Evolutionary conservation across 1,140 invertebrate species (phyloP), one percentile per base, ranked within the genome.

Genomic region (Danaus melanippus): DNA sequence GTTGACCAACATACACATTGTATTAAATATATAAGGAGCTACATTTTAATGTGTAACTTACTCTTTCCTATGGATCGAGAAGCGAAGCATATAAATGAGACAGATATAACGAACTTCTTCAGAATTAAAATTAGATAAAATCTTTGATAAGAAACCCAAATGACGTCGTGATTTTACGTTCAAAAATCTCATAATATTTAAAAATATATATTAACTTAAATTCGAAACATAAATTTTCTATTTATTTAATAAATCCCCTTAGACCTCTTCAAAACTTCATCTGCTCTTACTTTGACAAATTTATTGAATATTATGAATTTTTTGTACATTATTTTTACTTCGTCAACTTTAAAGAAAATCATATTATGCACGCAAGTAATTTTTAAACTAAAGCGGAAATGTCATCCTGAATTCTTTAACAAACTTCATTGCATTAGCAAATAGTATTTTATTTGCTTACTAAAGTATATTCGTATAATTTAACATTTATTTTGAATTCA

Each of bases 401-500:
- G 56, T 62, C 60, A 56, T 50, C 42, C 39, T 49, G 47, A 44
- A 46, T 42, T 48, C 53, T 56, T 55, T 47, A 55, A n/a, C 46
- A 15, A 50, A 56, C 47, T 56, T 56, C 42, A 45, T 40, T 32
- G 52, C 21, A 56, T 40, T 51, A 57, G 12, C 49, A 49, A 50
- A 46, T 46, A 51, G 46, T 49, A 50, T 10, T 57, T 51, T 32
- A 32, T 32, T 57, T 43, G 47, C 51, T 42, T 56, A 44, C 50
- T 42, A 42, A 50, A 17, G 49, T 53, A 49, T 11, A 49, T 46
- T 54, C 46, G 12, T 32, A 42, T 32, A 32, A 32, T 32, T 32
- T 32, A 32, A 32, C 21, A 41, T 21, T 41, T 32, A 45, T 44
- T 42, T 59, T 53, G 11, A 50, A 44, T 54, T 50, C 15, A 32